phyloP scores from a whole-genome alignment of 1,140 invertebrate species.

The Acromyrmex charruanus region DNA sequence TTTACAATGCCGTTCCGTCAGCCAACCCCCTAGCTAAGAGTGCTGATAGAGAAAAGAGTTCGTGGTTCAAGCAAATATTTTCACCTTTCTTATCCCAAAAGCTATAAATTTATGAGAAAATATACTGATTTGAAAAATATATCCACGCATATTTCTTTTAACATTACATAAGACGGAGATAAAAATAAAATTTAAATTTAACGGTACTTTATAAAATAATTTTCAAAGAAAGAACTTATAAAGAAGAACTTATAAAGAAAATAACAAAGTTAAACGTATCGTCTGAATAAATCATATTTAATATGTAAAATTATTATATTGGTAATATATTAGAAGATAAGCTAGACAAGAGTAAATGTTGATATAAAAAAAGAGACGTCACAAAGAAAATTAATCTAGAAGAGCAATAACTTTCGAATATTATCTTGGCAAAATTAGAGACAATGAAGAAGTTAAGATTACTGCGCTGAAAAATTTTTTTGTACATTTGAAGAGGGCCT shows the following conservation, averaged over 20 bases:
- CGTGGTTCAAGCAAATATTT: conserved; percentile 40
- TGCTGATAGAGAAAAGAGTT: conserved; percentile 42
- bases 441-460: not conserved
- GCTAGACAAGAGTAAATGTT: not conserved
- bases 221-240: conserved; percentile 7
- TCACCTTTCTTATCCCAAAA: conserved; percentile 24
- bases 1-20: conserved; percentile 77
- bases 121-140: not conserved
- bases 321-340: not conserved
- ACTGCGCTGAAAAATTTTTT: too few species aligned
- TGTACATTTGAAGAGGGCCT: too few species aligned
- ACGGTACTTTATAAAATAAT: not conserved
- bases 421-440: not conserved
- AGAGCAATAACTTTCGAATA: not conserved
- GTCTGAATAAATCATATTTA: conserved; percentile 3
- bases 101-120: conserved; percentile 14
- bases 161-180: not conserved
- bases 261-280: not conserved
- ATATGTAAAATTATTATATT: not conserved
- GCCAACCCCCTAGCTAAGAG: conserved; percentile 47
- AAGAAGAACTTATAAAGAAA: conserved; percentile 9
- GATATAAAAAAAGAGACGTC: not conserved
- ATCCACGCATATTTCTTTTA: not conserved
- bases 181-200: not conserved
- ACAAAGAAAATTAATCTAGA: not conserved